phyloP scores from a whole-genome alignment of 1,140 invertebrate genomes.

The Brachionus plicatilis region DNA sequence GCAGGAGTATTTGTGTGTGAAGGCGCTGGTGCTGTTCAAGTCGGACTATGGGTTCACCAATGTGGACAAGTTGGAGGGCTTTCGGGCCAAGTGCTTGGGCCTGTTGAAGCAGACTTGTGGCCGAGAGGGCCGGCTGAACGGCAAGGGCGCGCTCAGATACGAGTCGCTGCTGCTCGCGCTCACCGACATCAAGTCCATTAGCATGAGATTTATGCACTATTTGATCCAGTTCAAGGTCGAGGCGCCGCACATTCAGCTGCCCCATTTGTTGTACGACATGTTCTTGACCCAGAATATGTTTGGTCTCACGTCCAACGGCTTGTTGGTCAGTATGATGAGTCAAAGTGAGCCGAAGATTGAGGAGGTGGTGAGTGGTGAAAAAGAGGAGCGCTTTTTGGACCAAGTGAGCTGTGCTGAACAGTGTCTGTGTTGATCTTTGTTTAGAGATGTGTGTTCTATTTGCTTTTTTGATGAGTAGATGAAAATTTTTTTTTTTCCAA shows the following conservation, averaged over 20 bases:
- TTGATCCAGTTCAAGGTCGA: not conserved
- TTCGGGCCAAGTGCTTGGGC: not conserved
- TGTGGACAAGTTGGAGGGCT: conserved; percentile 14
- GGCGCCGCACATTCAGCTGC: not conserved
- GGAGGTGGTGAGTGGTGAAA: not conserved
- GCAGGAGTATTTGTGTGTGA: conserved; percentile 16
- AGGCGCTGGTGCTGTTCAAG: not conserved
- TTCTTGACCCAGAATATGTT: conserved; percentile 24
- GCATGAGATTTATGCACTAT: conserved; percentile 34
- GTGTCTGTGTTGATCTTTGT: not conserved
- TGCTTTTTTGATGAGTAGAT: not conserved
- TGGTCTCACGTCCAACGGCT: not conserved
- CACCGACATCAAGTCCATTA: conserved; percentile 22
- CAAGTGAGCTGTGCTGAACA: not conserved
- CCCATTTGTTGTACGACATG: conserved; percentile 24
- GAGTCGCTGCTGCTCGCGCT: not conserved
- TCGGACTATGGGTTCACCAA: not conserved
- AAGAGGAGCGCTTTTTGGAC: not conserved
- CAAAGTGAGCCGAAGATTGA: not conserved
- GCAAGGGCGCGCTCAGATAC: not conserved
- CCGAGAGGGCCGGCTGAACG: not conserved
- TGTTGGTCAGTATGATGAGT: not conserved
- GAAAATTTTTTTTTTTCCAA: not conserved
- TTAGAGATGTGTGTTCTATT: not conserved
- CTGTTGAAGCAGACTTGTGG: not conserved